Base-by-base conservation (phyloP, 2,888 invertebrate species). In the Erebia ligea region DNA sequence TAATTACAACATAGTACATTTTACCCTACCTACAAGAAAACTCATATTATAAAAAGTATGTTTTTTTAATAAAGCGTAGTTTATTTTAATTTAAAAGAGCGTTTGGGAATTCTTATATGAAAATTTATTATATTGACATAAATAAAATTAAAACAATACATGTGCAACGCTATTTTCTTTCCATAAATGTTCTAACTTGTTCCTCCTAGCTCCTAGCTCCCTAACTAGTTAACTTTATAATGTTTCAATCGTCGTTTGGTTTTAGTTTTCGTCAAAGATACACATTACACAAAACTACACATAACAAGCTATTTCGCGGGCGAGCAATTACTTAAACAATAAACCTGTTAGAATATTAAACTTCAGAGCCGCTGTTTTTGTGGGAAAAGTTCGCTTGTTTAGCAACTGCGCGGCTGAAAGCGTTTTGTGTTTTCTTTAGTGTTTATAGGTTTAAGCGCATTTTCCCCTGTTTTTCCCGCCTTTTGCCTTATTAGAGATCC, bases 361-460 rank as follows among this genome's bases (percentile, higher is more conserved):
- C 86, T 82, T 81, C 84, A 88, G 86, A 50, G 78, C 83, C 83
- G 82, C 82, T 82, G 82, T 83, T 85, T 88, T 86, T 89, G 87
- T 92, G 92, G 92, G 92, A 93, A 93, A 88, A 85, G 79, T 84
- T 82, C 72, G 83, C 88, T 88, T 87, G 89, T 90, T 89, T 89
- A 87, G 79, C 92, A 91, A 90, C 86, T 91, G 92, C 81, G 13
- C 1, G 17, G 19, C 81, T 86, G 87, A 89, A 25, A 57, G 56
- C 56, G 21, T 86, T 83, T 84, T 86, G 82, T 86, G 82, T 86
- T 85, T 86, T 86, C 86, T 81, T 87, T 83, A 80, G 76, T 79
- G 76, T 82, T 82, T 80, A 85, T 84, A 84, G 80, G 85, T 76
- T 79, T 79, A 76, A 79, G 69, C 70, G 58, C 52, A 75, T 52